These are phyloP conservation scores for Mactromeris polynyma DNA, from an alignment of 2,888 invertebrate species.

Conservation along the genomic window DNA sequence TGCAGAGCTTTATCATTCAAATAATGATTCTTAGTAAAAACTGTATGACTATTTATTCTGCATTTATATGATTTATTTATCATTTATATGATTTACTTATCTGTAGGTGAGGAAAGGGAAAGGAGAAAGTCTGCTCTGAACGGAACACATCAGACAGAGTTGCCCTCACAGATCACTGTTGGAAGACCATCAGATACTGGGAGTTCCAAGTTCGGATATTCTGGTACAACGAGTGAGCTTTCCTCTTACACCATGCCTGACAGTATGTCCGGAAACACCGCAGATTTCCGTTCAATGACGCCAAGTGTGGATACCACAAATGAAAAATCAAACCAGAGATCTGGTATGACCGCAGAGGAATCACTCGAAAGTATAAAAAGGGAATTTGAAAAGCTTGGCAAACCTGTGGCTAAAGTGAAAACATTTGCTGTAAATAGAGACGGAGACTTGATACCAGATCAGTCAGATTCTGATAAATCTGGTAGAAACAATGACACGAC, in stretches of 20 bases:
- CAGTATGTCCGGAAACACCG: background rate
- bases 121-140: constrained; percentile 57
- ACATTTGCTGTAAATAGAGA: constrained; percentile 62
- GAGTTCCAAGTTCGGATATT: background rate
- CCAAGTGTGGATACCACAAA: constrained; percentile 37
- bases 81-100: constrained; percentile 63
- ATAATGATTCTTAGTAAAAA: no score
- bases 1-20: no score
- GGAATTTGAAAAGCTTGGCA: constrained; percentile 54
- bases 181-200: constrained; percentile 11
- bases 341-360: constrained; percentile 56
- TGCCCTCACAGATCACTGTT: constrained; percentile 63
- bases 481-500: constrained; percentile 18
- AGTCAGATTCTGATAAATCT: constrained; percentile 63
- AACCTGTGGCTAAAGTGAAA: constrained; percentile 59
- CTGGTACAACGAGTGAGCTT: constrained; percentile 26
- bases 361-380: constrained; percentile 52
- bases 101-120: no score
- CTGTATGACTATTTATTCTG: no score
- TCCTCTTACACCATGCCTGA: constrained; percentile 39
- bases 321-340: constrained; percentile 32
- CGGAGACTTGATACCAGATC: constrained; percentile 66
- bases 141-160: constrained; percentile 51
- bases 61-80: background rate
- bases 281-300: constrained; percentile 44